phyloP scores from a whole-genome alignment of 2,888 invertebrate species.

The Tiliacea aurago region DNA sequence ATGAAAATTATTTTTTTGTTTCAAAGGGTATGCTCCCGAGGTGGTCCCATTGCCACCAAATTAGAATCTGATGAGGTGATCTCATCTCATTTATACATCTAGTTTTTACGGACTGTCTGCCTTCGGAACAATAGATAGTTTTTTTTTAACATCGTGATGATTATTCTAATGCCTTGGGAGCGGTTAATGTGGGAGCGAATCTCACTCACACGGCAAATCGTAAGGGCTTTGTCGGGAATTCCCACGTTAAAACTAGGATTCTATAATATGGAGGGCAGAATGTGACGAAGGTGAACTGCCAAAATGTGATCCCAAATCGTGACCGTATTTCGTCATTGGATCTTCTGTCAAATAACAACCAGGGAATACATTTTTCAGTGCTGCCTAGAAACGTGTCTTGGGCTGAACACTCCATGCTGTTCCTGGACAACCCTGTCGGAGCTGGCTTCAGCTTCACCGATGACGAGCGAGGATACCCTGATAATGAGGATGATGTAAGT shows the following conservation, averaged over 20 bases:
- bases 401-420: slow-evolving; percentile 90
- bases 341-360: background rate
- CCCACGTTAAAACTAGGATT: background rate
- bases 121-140: slow-evolving; percentile 19
- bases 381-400: slow-evolving; percentile 76
- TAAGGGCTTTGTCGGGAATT: background rate
- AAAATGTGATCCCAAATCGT: background rate
- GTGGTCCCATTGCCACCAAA: too few species aligned
- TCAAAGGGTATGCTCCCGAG: too few species aligned
- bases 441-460: slow-evolving; percentile 91
- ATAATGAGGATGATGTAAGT: slow-evolving; percentile 89
- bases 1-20: too few species aligned
- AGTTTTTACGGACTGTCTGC: slow-evolving; percentile 23
- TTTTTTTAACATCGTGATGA: slow-evolving; percentile 12
- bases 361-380: slow-evolving; percentile 36
- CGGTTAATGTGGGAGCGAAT: background rate
- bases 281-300: background rate
- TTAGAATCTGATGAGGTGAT: too few species aligned
- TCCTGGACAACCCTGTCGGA: slow-evolving; percentile 92
- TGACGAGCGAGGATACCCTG: slow-evolving; percentile 88
- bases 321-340: background rate
- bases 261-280: background rate
- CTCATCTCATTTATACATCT: slow-evolving; percentile 14
- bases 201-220: background rate
- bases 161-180: background rate